Base-by-base conservation (phyloP, 1,140 invertebrate species). In the Berghia stephanieae region DNA sequence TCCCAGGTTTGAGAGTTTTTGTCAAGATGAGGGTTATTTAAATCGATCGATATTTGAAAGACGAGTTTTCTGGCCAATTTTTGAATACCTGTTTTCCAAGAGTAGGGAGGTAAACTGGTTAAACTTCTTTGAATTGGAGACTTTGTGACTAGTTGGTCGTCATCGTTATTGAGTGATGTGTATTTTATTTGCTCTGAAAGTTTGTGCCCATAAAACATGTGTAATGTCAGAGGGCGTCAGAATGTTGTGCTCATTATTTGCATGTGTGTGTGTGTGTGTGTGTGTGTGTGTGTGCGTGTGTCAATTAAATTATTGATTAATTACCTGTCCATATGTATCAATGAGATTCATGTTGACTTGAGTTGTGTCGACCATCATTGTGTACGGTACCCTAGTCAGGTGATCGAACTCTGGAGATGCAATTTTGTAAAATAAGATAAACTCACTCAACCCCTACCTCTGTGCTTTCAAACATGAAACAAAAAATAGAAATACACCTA, bases 311-410 rank as follows among this genome's bases (percentile, higher is more conserved):
- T 49, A 73, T n/a, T 24, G n/a, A n/a, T 27, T 18, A 73, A 60
- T 68, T 71, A 81, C 80, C 77, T 78, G 73, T 42, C 80, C 80
- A 27, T 73, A 72, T 16, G 77, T 81, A 52, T 81, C 80, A 24
- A 81, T 74, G 5, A 81, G 21, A 21, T 36, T 81, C 73, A 81
- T 60, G 36, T 57, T 76, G 36, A 81, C 74, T 40, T 78, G 57
- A n/a, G 69, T 49, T 16, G 69, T 76, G 5, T 78, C 80, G 8
- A 74, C 67, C 27, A 52, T 42, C n/a, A 81, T 1, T 31, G 67
- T 72, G 13, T 74, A 57, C 8, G 80, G 80, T 21, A 77, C 63
- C 18, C 57, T 46, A 8, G 80, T 81, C 44, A 81, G 42, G 60
- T 81, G 80, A 57, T 78, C 73, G 52, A 76, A 81, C 49, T 81